phyloP scores from a whole-genome alignment of 2,888 invertebrate genomes.

The Lasioglossum marginatum region DNA sequence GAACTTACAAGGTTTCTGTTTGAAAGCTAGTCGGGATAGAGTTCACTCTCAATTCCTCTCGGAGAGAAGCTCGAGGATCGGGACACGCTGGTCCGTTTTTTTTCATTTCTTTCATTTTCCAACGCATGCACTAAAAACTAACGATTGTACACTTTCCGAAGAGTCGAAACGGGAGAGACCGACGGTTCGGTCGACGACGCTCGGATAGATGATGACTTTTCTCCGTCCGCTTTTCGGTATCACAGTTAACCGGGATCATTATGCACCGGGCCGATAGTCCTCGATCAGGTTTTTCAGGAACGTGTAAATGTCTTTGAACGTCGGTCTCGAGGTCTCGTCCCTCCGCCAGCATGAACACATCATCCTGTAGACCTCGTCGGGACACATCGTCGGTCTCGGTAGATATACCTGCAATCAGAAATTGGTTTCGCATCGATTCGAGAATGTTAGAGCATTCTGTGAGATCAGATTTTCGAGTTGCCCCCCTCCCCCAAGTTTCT shows the following conservation, averaged over 20 bases:
- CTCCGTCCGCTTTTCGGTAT: slow-evolving; percentile 67
- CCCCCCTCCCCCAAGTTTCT: too few species aligned
- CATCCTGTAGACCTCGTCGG: slow-evolving; percentile 90
- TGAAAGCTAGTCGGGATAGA: slow-evolving; percentile 3
- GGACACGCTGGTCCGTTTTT: slow-evolving; percentile 5
- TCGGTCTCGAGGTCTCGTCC: slow-evolving; percentile 87
- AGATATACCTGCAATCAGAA: slow-evolving; percentile 85
- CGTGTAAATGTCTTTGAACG: slow-evolving; percentile 89
- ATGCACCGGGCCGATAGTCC: slow-evolving; percentile 85
- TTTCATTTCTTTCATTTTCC: neutral
- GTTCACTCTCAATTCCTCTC: slow-evolving; percentile 1
- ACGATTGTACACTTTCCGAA: slow-evolving; percentile 77
- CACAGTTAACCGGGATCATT: slow-evolving; percentile 78
- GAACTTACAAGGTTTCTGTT: neutral
- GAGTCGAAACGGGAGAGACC: slow-evolving; percentile 38
- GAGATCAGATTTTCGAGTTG: neutral
- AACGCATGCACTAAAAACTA: slow-evolving; percentile 70
- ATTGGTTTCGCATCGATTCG: neutral
- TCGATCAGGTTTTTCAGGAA: slow-evolving; percentile 88
- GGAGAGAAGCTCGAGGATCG: slow-evolving; percentile 9
- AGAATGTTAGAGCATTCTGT: neutral
- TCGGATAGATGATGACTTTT: slow-evolving; percentile 27
- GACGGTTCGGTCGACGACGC: slow-evolving; percentile 28
- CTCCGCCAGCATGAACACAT: slow-evolving; percentile 90
- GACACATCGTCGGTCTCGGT: slow-evolving; percentile 91